phyloP scores from a whole-genome alignment of 1,140 invertebrate genomes.

The Calliphora vicina region DNA sequence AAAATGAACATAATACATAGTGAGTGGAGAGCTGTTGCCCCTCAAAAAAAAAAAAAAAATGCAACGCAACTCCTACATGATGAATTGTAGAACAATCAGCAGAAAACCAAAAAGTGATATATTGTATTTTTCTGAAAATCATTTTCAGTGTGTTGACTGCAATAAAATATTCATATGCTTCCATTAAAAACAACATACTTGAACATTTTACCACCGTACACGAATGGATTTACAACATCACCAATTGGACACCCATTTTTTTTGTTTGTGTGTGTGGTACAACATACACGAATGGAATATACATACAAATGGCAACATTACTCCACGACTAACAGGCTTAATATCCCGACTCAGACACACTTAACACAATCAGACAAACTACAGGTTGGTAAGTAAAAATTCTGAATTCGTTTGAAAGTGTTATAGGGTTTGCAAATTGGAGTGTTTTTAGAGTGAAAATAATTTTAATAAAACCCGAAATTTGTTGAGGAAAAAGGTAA shows the following conservation, averaged over 20 bases:
- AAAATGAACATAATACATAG: background rate
- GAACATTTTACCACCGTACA: background rate
- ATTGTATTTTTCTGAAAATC: conserved; percentile 36
- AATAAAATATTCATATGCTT: conserved; percentile 44
- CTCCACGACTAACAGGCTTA: background rate
- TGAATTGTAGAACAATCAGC: background rate
- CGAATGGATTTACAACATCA: background rate
- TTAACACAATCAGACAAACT: background rate
- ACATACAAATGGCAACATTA: background rate
- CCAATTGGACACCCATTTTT: background rate
- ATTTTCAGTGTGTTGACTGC: conserved; percentile 40
- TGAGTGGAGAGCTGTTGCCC: background rate
- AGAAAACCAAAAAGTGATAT: conserved; percentile 36
- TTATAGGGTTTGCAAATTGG: too few species aligned
- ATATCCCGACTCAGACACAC: background rate
- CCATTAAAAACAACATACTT: conserved; percentile 37
- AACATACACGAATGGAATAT: background rate
- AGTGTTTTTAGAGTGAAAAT: too few species aligned
- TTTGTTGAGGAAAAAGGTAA: too few species aligned
- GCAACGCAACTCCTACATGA: background rate
- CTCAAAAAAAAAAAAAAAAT: background rate
- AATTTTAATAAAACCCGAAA: too few species aligned
- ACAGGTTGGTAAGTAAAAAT: background rate
- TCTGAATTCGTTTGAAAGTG: background rate
- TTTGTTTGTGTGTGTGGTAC: background rate